Evolutionary conservation across 2,888 invertebrate species (phyloP).

Genomic region (Troides oblongomaculatus): DNA sequence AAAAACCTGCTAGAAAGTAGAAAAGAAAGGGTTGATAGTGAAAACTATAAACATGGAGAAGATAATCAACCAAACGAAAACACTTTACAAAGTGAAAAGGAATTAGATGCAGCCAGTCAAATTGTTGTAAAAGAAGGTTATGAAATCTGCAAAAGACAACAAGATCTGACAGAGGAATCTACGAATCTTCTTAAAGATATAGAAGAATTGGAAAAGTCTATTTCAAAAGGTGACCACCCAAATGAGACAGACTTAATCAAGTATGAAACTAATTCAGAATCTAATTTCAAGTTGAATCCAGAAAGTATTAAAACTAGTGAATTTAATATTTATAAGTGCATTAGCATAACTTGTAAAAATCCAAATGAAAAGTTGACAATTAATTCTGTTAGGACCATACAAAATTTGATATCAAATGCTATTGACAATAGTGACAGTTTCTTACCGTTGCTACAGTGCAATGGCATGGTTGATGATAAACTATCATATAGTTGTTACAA

Average conservation of each 20-base stretch:
- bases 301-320: neutral
- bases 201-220: constrained; percentile 6
- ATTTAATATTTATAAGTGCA: constrained; percentile 24
- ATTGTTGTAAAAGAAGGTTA: neutral
- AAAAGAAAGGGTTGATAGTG: neutral
- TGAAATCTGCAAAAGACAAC: neutral
- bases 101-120: neutral
- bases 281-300: neutral
- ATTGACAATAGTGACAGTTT: constrained; percentile 36
- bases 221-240: neutral
- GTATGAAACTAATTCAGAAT: neutral
- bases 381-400: constrained; percentile 35
- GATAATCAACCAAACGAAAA: neutral
- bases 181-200: constrained; percentile 6
- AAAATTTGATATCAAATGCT: constrained; percentile 39
- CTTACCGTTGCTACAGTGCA: constrained; percentile 53
- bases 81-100: neutral
- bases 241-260: neutral
- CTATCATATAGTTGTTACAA: constrained; percentile 53
- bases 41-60: neutral
- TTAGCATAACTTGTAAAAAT: constrained; percentile 36
- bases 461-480: constrained; percentile 50
- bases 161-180: neutral
- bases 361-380: constrained; percentile 33
- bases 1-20: neutral